These are phyloP conservation scores for Nomada fabriciana DNA, from an alignment of 2,888 invertebrate genomes.

Conservation along the genomic window DNA sequence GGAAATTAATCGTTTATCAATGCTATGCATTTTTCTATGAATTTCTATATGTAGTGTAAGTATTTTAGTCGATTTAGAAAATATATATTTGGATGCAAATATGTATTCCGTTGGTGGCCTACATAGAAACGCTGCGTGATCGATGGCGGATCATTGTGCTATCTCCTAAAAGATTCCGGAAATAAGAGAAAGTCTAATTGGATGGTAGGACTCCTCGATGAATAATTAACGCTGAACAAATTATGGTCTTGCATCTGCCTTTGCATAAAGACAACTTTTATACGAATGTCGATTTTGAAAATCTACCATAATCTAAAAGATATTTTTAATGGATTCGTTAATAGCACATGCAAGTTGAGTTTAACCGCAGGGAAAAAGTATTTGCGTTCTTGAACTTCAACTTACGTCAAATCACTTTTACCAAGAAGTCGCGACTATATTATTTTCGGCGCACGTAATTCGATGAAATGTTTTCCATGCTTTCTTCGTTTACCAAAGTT, in stretches of 20 bases:
- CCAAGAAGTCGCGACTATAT: constrained; percentile 28
- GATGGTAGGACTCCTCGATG: constrained; percentile 40
- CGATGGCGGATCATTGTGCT: constrained; percentile 53
- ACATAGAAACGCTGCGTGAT: constrained; percentile 49
- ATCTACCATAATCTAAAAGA: neutral
- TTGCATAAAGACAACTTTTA: neutral
- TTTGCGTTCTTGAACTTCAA: constrained; percentile 74
- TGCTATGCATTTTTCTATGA: neutral
- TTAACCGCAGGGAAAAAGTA: constrained; percentile 52
- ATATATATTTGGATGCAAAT: constrained; percentile 10
- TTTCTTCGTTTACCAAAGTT: neutral
- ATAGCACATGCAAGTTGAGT: constrained; percentile 35
- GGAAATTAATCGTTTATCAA: no score
- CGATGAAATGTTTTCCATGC: constrained; percentile 29
- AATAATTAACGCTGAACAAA: constrained; percentile 69
- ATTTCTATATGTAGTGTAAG: no score
- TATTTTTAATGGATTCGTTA: constrained; percentile 26
- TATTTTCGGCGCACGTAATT: constrained; percentile 22
- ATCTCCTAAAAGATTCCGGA: constrained; percentile 63
- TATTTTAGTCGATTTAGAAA: no score
- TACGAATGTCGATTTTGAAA: neutral
- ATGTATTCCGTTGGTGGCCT: constrained; percentile 40
- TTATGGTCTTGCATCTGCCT: constrained; percentile 23
- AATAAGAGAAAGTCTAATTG: constrained; percentile 75
- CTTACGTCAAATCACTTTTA: constrained; percentile 58